Conservation (phyloP, 2,888 invertebrate species). For the Megaustenia siamemsis region DNA sequence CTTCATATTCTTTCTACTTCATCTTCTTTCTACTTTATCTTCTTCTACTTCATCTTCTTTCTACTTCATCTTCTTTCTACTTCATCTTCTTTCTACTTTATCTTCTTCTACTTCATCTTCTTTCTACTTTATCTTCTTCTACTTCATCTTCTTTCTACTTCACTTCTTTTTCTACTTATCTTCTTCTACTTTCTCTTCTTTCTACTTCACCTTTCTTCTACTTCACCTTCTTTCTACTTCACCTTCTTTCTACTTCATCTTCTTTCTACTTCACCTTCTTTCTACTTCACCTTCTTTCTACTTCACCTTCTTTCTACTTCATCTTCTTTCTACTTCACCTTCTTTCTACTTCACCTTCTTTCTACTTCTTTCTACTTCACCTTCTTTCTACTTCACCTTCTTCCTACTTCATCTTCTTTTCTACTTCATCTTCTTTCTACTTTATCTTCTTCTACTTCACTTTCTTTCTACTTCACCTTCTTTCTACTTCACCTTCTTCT, state of each 20-base stretch:
- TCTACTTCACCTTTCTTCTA: background rate
- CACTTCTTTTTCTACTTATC: background rate
- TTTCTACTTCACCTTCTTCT: no score
- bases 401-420: no score
- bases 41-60: background rate
- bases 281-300: background rate
- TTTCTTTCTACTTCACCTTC: no score
- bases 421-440: no score
- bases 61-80: background rate
- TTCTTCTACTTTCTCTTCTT: background rate
- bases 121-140: background rate
- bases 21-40: conserved; percentile 52
- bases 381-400: no score
- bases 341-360: background rate
- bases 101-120: background rate
- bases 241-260: background rate
- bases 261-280: background rate
- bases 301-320: background rate
- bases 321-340: background rate
- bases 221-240: conserved; percentile 3
- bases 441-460: no score
- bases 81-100: background rate
- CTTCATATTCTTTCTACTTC: background rate
- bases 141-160: background rate
- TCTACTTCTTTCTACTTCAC: background rate